phyloP scores from a whole-genome alignment of 1,140 invertebrate genomes.

The Chlorops oryzae region DNA sequence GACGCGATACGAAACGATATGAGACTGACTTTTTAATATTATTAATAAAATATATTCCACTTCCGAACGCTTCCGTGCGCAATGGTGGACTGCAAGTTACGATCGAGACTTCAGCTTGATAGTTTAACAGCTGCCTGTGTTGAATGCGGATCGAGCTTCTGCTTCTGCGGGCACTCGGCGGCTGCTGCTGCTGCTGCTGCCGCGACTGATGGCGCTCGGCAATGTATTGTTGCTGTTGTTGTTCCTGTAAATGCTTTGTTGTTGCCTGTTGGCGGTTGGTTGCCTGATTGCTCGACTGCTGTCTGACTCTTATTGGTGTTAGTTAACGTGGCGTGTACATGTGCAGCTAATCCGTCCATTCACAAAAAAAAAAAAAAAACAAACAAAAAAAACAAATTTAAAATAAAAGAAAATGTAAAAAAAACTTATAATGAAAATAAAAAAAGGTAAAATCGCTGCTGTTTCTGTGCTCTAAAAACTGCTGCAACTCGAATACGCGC shows the following conservation, averaged over 20 bases:
- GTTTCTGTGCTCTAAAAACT: too few species aligned
- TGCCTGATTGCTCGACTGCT: not conserved
- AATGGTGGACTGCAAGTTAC: constrained; percentile 48
- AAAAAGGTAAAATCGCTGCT: too few species aligned
- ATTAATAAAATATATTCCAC: constrained; percentile 48
- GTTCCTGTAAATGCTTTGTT: constrained; percentile 6
- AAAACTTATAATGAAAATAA: too few species aligned
- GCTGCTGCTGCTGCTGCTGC: constrained; percentile 29
- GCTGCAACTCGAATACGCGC: too few species aligned
- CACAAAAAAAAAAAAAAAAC: too few species aligned
- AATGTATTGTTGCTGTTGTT: constrained; percentile 11
- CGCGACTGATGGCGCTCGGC: not conserved
- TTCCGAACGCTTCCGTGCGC: constrained; percentile 49
- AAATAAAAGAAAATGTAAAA: too few species aligned
- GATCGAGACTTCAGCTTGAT: constrained; percentile 48
- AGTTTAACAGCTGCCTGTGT: constrained; percentile 43
- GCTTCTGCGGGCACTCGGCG: too few species aligned
- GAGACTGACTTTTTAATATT: constrained; percentile 13
- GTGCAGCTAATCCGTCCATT: too few species aligned
- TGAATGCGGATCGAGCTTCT: constrained; percentile 22
- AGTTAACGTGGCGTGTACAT: too few species aligned
- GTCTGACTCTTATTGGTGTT: not conserved
- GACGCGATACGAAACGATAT: too few species aligned
- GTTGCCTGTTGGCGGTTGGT: not conserved
- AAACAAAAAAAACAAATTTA: too few species aligned